Percentiles rank a stretch among this genome's conserved stretches.
These are phyloP conservation scores for Gallinago undulata DNA, from an alignment of 2,113 vertebrate species.

Conservation along the genomic window DNA sequence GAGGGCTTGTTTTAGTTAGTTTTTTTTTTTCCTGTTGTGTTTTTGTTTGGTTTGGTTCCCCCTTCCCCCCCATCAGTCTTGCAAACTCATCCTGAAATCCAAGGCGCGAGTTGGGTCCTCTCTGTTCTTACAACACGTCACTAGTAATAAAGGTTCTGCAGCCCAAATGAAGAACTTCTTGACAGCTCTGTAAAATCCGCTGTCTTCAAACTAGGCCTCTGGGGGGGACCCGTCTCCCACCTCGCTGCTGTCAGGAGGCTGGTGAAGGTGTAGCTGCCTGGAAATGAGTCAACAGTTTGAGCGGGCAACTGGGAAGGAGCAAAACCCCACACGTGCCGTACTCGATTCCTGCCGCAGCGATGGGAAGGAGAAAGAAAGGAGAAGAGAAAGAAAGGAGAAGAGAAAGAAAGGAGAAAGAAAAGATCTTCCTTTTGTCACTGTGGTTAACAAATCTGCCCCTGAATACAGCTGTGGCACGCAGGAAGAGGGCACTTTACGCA, in stretches of 20 bases:
- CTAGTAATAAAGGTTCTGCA: constrained; percentile 49
- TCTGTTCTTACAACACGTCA: constrained; percentile 27
- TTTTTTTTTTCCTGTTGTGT: neutral
- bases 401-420: neutral
- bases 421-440: constrained; percentile 18
- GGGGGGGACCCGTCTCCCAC: constrained; percentile 49
- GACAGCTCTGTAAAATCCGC: constrained; percentile 64
- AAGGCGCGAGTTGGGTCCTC: neutral
- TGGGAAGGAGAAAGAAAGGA: neutral
- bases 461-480: neutral
- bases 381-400: no score
- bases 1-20: neutral
- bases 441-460: constrained; percentile 42
- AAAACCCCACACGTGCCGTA: neutral
- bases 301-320: constrained; percentile 40
- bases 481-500: constrained; percentile 43
- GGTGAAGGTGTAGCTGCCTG: constrained; percentile 40
- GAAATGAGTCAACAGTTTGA: constrained; percentile 53
- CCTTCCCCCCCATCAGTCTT: neutral
- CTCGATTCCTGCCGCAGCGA: neutral
- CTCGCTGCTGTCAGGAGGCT: constrained; percentile 48
- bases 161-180: constrained; percentile 61
- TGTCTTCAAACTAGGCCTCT: constrained; percentile 47
- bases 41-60: no score
- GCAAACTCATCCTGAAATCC: constrained; percentile 49